Evolutionary conservation across 2,888 invertebrate species (phyloP).

Genomic region (Cenopis cana): DNA sequence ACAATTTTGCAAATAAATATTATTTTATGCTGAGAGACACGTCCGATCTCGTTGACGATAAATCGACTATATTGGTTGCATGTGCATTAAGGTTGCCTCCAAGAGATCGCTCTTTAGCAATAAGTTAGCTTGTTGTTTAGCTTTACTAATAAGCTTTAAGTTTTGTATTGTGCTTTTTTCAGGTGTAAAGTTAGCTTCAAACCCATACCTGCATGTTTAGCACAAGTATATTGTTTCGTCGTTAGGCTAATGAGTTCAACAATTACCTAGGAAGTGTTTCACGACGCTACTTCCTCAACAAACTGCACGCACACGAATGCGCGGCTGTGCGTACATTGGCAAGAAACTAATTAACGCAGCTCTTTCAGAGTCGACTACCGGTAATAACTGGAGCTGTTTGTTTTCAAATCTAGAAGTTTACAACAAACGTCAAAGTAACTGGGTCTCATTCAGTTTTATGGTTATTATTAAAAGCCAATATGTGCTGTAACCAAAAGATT

Average conservation of each 20-base stretch:
- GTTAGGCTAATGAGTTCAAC: conserved; percentile 22
- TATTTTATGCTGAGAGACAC: too few species aligned
- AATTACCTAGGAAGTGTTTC: background rate
- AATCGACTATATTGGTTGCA: too few species aligned
- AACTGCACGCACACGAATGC: background rate
- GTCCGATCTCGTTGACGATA: too few species aligned
- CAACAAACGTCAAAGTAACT: background rate
- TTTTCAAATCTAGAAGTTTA: conserved; percentile 1
- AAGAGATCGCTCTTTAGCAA: too few species aligned
- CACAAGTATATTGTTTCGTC: background rate
- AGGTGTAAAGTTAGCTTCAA: too few species aligned
- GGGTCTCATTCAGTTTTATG: background rate
- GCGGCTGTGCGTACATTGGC: conserved; percentile 10
- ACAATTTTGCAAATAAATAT: too few species aligned
- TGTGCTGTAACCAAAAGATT: background rate
- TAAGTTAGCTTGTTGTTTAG: too few species aligned
- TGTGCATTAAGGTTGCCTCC: background rate
- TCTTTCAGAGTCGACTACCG: conserved; percentile 1
- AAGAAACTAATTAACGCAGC: conserved; percentile 33
- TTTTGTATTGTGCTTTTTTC: too few species aligned
- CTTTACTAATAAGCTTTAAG: too few species aligned
- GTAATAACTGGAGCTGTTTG: conserved; percentile 6
- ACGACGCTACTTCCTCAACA: conserved; percentile 17
- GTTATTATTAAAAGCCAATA: too few species aligned
- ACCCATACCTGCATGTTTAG: too few species aligned